These are phyloP conservation scores for Pogonus chalceus DNA, from an alignment of 1,140 invertebrate species.

Conservation along the genomic window DNA sequence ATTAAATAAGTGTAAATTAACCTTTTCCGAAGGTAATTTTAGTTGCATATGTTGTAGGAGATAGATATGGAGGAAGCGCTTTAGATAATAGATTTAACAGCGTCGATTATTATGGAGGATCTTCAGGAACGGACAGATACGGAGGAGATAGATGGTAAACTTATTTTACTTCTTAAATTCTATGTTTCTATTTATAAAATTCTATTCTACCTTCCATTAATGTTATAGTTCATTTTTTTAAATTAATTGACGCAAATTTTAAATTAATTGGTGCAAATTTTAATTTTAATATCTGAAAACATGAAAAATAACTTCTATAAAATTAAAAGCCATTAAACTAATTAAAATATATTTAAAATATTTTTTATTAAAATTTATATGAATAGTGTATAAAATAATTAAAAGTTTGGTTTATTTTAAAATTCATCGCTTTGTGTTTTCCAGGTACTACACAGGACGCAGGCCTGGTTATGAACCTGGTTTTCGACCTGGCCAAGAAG, in stretches of 20 bases:
- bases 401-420: background rate
- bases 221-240: no score
- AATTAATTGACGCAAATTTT: no score
- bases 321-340: no score
- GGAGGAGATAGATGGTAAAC: conserved; percentile 13
- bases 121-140: conserved; percentile 30
- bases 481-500: background rate
- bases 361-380: no score
- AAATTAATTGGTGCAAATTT: no score
- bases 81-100: conserved; percentile 34
- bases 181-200: background rate
- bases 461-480: conserved; percentile 1
- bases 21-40: background rate
- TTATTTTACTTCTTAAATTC: background rate
- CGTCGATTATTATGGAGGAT: conserved; percentile 26
- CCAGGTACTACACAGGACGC: background rate
- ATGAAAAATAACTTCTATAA: no score
- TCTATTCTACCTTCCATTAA: no score
- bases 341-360: no score
- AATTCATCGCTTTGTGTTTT: background rate
- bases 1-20: background rate
- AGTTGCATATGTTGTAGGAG: conserved; percentile 11
- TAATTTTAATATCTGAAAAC: no score
- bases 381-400: background rate
- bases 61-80: conserved; percentile 32